These are phyloP conservation scores for Andrena bicolor DNA, from an alignment of 2,888 invertebrate genomes.

Conservation along the genomic window DNA sequence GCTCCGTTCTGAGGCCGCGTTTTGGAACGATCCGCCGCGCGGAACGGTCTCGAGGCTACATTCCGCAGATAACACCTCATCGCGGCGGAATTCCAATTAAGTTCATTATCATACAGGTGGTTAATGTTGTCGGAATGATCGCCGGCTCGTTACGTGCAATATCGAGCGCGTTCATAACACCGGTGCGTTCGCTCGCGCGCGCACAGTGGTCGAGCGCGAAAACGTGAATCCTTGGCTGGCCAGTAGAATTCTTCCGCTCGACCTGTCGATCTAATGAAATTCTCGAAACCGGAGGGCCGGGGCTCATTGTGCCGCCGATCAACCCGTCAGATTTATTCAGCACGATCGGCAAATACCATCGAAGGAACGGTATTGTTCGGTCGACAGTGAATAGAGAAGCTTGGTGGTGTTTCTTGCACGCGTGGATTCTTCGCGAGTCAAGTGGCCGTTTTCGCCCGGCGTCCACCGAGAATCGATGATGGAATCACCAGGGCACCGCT, in stretches of 20 bases:
- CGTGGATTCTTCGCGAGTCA: slow-evolving; percentile 48
- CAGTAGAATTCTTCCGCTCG: slow-evolving; percentile 16
- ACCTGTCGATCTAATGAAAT: slow-evolving; percentile 43
- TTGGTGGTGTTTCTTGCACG: not conserved
- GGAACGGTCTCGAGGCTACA: not conserved
- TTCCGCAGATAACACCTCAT: not conserved
- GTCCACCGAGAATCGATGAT: slow-evolving; percentile 36
- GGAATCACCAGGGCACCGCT: slow-evolving; percentile 27
- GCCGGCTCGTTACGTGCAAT: not conserved
- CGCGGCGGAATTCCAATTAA: slow-evolving; percentile 39
- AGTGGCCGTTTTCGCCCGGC: slow-evolving; percentile 26
- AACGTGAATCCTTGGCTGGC: not conserved
- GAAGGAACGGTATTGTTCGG: slow-evolving; percentile 5
- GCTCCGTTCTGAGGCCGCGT: not conserved
- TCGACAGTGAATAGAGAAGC: not conserved
- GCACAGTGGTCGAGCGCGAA: not conserved
- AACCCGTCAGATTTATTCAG: slow-evolving; percentile 25
- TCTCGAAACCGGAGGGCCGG: slow-evolving; percentile 14
- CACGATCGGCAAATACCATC: slow-evolving; percentile 21
- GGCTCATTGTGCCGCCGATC: slow-evolving; percentile 25
- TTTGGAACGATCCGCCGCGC: not conserved
- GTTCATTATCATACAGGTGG: not conserved
- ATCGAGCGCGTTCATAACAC: not conserved
- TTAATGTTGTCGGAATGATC: slow-evolving; percentile 1
- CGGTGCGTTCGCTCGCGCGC: not conserved